phyloP scores from a whole-genome alignment of 2,113 vertebrate species.

The Otocyon megalotis region DNA sequence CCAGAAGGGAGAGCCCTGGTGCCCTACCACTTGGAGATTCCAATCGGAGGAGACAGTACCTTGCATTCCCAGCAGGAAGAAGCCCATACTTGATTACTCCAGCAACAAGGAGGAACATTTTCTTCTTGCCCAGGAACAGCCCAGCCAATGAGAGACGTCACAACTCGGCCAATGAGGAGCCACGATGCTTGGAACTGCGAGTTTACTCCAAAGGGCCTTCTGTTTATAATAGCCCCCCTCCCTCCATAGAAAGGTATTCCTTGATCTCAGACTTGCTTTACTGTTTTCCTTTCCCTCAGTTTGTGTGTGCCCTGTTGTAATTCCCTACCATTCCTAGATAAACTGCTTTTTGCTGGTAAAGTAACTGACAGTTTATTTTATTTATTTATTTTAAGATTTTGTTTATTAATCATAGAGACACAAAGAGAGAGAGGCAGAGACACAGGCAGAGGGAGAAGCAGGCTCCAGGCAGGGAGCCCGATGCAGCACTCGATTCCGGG shows the following conservation, averaged over 20 bases:
- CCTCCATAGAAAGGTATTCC: too few relatives aligned
- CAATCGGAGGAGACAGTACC: not conserved
- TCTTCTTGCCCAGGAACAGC: not conserved
- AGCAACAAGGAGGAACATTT: not conserved
- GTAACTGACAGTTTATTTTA: not conserved
- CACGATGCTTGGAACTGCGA: not conserved
- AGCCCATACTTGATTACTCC: not conserved
- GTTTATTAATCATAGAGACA: too few relatives aligned
- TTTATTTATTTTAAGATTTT: not conserved
- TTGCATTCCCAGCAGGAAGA: not conserved
- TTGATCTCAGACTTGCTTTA: not conserved
- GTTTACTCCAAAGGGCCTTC: not conserved
- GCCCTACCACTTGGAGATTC: not conserved
- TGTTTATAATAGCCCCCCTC: not conserved
- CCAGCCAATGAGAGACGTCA: not conserved
- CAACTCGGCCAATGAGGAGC: not conserved
- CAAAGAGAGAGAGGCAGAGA: too few relatives aligned
- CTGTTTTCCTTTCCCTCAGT: not conserved
- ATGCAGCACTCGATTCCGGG: too few relatives aligned
- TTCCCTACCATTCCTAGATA: not conserved
- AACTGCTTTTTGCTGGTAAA: not conserved
- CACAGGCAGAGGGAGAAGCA: too few relatives aligned
- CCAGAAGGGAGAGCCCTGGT: not conserved
- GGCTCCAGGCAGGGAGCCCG: too few relatives aligned
- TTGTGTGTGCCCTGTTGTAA: not conserved